phyloP scores from a whole-genome alignment of 2,113 vertebrate genomes.

The Cyprinodon brontotheroides region DNA sequence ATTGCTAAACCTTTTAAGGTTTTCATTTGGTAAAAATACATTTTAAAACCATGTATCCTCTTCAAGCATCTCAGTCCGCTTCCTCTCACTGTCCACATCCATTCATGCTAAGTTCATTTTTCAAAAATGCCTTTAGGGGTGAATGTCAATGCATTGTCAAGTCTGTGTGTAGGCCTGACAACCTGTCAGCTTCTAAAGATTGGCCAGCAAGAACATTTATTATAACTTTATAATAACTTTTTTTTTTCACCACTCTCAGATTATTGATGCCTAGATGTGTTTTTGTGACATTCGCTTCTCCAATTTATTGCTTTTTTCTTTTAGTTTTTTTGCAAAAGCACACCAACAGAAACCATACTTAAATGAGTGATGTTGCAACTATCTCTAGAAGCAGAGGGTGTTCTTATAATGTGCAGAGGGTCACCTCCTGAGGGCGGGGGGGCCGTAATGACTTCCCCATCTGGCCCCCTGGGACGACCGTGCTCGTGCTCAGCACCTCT shows the following conservation, averaged over 20 bases:
- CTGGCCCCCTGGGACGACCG: conserved; percentile 75
- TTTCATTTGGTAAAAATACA: neutral
- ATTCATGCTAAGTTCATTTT: neutral
- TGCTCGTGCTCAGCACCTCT: conserved; percentile 79
- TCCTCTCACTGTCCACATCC: neutral
- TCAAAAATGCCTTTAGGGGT: neutral
- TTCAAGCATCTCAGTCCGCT: neutral
- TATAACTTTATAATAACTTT: neutral
- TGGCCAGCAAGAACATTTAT: neutral
- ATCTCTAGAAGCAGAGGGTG: conserved; percentile 25
- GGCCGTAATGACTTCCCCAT: conserved; percentile 83
- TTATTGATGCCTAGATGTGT: neutral
- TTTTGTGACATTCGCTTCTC: neutral
- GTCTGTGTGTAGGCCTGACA: neutral
- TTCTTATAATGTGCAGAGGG: conserved; percentile 57
- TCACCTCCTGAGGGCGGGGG: conserved; percentile 66
- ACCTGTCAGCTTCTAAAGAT: neutral
- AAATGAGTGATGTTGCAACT: conserved; percentile 25
- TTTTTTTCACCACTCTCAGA: neutral
- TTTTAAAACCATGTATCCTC: neutral
- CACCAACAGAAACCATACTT: neutral
- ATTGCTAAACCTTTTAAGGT: neutral
- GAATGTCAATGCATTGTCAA: neutral
- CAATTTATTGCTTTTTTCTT: neutral
- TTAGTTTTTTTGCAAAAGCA: neutral